A percentile compares a stretch with the other conserved stretches of the same genome.
phyloP scores from a whole-genome alignment of 2,797 vertebrate species.

The Cichlasoma orientale region DNA sequence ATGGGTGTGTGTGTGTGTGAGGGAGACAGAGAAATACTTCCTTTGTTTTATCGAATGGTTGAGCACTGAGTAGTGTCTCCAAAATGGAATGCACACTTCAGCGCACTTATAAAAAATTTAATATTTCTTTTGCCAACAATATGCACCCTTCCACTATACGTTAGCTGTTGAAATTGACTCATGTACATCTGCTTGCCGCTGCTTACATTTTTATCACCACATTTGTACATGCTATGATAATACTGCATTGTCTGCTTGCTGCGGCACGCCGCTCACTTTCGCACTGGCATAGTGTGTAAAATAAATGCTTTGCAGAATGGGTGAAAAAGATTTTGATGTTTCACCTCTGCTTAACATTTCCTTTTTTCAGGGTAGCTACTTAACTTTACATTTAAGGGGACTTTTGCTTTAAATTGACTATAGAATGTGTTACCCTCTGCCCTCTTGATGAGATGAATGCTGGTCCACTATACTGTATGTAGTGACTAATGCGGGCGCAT shows the following conservation, averaged over 20 bases:
- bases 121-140: conserved; percentile 32
- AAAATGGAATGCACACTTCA: conserved; percentile 42
- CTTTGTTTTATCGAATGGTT: conserved; percentile 67
- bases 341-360: conserved; percentile 72
- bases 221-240: conserved; percentile 49
- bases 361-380: conserved; percentile 69
- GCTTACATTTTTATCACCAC: conserved; percentile 65
- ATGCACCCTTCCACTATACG: conserved; percentile 21
- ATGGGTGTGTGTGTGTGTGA: conserved; percentile 20
- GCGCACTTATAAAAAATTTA: conserved; percentile 40
- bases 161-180: conserved; percentile 54
- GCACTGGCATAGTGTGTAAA: conserved; percentile 22
- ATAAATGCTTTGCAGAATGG: conserved; percentile 52
- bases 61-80: conserved; percentile 44
- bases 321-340: conserved; percentile 67
- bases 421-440: conserved; percentile 7
- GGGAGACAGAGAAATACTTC: conserved; percentile 10
- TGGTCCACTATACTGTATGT: neutral
- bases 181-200: conserved; percentile 76
- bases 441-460: conserved; percentile 26
- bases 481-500: conserved; percentile 1
- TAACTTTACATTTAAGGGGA: conserved; percentile 24
- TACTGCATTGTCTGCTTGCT: conserved; percentile 63
- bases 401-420: conserved; percentile 14
- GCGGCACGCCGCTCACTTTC: conserved; percentile 41